phyloP scores from a whole-genome alignment of 2,113 vertebrate species.

The Apodemus sylvaticus region DNA sequence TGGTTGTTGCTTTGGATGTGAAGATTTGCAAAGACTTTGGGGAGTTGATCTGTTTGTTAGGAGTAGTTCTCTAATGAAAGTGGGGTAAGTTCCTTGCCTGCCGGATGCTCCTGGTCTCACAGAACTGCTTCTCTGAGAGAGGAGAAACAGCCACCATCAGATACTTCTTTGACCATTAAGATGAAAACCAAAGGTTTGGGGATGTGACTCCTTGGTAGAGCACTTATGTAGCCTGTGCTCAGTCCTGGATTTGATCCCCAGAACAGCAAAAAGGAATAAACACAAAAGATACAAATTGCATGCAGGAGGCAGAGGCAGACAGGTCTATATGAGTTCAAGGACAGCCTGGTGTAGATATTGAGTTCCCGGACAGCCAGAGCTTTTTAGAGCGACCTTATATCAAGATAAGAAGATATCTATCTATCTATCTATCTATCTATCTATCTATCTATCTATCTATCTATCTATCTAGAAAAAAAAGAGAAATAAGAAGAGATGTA shows the following conservation, averaged over 20 bases:
- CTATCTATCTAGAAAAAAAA: not conserved
- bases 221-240: not conserved
- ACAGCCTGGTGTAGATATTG: not conserved
- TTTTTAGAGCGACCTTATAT: not conserved
- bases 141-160: not conserved
- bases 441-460: too few relatives aligned
- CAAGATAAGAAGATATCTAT: not conserved
- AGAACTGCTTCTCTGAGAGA: not conserved
- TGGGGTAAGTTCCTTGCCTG: not conserved
- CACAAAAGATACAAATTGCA: not conserved
- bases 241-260: not conserved
- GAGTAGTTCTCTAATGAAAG: not conserved
- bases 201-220: not conserved
- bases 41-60: not conserved
- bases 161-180: not conserved
- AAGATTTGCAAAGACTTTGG: not conserved
- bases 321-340: not conserved
- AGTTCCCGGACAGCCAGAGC: not conserved
- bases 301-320: not conserved
- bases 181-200: not conserved
- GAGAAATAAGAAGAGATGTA: not conserved
- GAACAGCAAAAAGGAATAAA: not conserved
- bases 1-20: not conserved
- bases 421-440: not conserved
- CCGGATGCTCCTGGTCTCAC: not conserved